phyloP scores from a whole-genome alignment of 2,888 invertebrate genomes.

The Ichneumon xanthorius region DNA sequence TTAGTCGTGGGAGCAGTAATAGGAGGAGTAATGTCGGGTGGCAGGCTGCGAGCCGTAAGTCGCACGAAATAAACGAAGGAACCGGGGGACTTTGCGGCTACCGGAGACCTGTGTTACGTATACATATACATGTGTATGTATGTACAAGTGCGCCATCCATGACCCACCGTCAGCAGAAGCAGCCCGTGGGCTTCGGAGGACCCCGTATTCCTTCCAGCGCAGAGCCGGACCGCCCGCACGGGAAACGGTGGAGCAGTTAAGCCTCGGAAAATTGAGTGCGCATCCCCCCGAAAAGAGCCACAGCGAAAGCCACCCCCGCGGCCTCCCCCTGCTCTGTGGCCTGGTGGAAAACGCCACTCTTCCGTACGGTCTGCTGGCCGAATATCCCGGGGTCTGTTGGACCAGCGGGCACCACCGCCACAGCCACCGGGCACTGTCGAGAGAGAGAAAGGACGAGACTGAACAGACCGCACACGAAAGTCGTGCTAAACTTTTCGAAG shows the following conservation, averaged over 20 bases:
- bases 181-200: conserved; percentile 63
- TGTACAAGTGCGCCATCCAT: conserved; percentile 57
- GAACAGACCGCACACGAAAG: conserved; percentile 64
- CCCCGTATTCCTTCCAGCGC: conserved; percentile 57
- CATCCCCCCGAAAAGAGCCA: conserved; percentile 72
- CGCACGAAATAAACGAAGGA: conserved; percentile 68
- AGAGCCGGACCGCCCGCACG: conserved; percentile 51
- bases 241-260: conserved; percentile 75
- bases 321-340: conserved; percentile 1
- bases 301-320: conserved; percentile 58
- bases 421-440: conserved; percentile 40
- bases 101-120: conserved; percentile 15
- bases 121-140: background rate
- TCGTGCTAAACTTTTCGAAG: conserved; percentile 69
- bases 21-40: conserved; percentile 1
- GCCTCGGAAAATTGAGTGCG: conserved; percentile 83
- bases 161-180: conserved; percentile 40
- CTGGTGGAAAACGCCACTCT: conserved; percentile 56
- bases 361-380: conserved; percentile 32
- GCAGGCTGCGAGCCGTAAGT: conserved; percentile 8
- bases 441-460: background rate
- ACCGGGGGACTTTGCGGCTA: conserved; percentile 72
- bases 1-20: conserved; percentile 12
- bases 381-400: conserved; percentile 48
- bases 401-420: conserved; percentile 39